Evolutionary conservation across 2,113 vertebrate genomes (phyloP).

Genomic region (Dolichotis patagonum): DNA sequence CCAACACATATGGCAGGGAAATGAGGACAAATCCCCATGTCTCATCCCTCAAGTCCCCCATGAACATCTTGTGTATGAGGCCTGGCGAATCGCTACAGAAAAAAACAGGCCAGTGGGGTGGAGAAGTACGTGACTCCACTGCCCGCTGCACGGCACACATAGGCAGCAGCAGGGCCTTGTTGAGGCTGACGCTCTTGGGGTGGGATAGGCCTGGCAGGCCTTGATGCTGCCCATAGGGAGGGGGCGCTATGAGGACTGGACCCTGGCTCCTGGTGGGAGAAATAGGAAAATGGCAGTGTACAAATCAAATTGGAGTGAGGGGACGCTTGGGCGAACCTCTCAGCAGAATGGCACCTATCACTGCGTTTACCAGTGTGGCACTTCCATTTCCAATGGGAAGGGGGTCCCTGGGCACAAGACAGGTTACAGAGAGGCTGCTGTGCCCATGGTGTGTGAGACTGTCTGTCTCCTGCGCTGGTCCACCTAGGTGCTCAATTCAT

Average conservation of each 20-base stretch:
- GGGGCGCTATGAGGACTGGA: background rate
- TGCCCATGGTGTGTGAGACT: background rate
- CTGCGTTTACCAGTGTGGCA: background rate
- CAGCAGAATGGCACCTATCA: background rate
- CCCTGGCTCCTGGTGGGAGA: background rate
- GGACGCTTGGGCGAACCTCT: background rate
- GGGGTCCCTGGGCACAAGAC: background rate
- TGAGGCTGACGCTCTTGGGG: background rate
- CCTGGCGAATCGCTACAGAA: background rate
- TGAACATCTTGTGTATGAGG: background rate
- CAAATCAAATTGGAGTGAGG: background rate
- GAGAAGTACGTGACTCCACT: background rate
- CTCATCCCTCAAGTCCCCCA: background rate
- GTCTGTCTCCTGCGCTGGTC: background rate
- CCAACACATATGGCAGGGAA: background rate
- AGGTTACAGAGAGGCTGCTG: background rate
- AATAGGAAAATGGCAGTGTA: background rate
- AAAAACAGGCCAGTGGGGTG: background rate
- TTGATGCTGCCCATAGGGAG: accelerated
- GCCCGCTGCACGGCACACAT: background rate
- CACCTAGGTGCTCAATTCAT: background rate
- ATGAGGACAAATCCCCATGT: background rate
- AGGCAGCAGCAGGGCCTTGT: background rate
- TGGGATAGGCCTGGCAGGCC: background rate
- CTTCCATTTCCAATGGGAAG: background rate